A percentile compares a stretch with the other conserved stretches of the same genome.
phyloP scores from a whole-genome alignment of 2,888 invertebrate species.

The Endomychus coccineus region DNA sequence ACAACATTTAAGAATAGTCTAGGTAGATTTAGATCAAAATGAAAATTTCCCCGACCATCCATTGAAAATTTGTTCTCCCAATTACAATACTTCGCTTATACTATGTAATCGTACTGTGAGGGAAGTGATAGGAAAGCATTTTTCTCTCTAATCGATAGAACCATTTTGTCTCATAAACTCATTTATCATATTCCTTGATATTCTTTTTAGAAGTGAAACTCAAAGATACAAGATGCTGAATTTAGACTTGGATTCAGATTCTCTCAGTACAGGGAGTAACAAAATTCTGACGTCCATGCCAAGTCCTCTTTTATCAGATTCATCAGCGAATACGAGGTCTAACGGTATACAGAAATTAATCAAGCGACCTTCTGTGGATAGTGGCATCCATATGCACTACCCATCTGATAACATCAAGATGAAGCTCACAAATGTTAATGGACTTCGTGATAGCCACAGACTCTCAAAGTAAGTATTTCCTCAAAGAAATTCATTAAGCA shows the following conservation, averaged over 20 bases:
- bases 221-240: conserved; percentile 48
- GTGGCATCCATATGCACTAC: conserved; percentile 72
- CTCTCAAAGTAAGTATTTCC: not conserved
- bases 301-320: conserved; percentile 38
- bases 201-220: conserved; percentile 40
- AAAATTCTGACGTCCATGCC: conserved; percentile 37
- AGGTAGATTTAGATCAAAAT: too few relatives aligned
- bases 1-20: too few relatives aligned
- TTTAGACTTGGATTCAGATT: conserved; percentile 42
- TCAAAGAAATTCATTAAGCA: too few relatives aligned
- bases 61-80: too few relatives aligned
- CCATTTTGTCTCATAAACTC: not conserved
- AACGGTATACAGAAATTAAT: conserved; percentile 46
- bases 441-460: too few relatives aligned
- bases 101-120: too few relatives aligned
- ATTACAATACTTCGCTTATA: too few relatives aligned
- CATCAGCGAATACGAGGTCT: conserved; percentile 34
- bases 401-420: too few relatives aligned
- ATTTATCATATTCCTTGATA: not conserved
- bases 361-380: conserved; percentile 70
- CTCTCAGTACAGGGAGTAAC: conserved; percentile 28
- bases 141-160: too few relatives aligned
- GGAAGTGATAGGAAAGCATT: too few relatives aligned
- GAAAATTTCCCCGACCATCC: too few relatives aligned
- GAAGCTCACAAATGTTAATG: too few relatives aligned